Percentiles rank a stretch among this genome's conserved stretches.
Conservation (phyloP, 2,113 vertebrate species). For the Cinclus mexicanus region DNA sequence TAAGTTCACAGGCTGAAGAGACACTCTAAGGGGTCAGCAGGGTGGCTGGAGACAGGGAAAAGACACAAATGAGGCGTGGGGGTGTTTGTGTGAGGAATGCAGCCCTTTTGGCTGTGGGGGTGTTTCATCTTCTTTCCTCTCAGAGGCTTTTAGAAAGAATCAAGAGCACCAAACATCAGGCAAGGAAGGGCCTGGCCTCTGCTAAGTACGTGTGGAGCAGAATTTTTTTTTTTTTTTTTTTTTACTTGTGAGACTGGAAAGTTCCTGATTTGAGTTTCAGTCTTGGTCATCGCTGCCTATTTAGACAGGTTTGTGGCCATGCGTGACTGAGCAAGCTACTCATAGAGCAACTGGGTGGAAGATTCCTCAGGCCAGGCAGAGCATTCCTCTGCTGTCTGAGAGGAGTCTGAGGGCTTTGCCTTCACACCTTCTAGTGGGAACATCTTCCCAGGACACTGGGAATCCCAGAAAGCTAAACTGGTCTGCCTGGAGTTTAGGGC, state of each 20-base stretch:
- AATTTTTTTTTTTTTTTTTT: neutral
- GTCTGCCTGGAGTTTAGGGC: neutral
- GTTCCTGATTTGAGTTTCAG: slow-evolving; percentile 46
- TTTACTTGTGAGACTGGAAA: neutral
- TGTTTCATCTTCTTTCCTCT: neutral
- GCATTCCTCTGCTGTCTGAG: neutral
- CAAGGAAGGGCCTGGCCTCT: neutral
- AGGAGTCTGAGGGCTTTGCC: neutral
- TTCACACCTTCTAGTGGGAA: neutral
- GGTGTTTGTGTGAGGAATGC: neutral
- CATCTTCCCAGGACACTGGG: neutral
- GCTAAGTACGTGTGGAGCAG: fast-evolving
- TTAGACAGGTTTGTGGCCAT: neutral
- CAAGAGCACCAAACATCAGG: neutral
- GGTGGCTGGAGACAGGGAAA: neutral
- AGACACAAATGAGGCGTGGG: neutral
- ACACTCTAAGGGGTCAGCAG: neutral
- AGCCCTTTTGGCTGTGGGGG: neutral
- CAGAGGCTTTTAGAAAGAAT: neutral
- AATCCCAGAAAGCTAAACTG: neutral
- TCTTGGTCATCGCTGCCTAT: neutral
- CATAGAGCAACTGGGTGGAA: neutral
- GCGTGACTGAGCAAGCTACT: slow-evolving; percentile 18
- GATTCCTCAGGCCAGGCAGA: neutral
- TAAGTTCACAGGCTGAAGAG: neutral